A percentile compares a stretch with the other conserved stretches of the same genome.
Evolutionary conservation across 1,140 invertebrate species (phyloP).

Genomic region (Arctopsyche grandis): DNA sequence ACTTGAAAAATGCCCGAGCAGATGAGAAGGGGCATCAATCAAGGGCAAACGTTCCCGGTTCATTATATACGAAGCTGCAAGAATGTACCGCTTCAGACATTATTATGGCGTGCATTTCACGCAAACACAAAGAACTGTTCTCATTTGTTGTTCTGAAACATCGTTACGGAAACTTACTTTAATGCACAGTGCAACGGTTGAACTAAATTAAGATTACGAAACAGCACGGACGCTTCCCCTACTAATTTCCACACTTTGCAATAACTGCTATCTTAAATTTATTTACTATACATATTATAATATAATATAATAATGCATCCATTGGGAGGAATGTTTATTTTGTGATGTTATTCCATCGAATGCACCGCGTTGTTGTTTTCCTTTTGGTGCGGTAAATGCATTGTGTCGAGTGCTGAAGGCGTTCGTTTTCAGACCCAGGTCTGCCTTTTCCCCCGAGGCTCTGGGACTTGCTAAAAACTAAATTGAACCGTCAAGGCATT

Average conservation of each 20-base stretch:
- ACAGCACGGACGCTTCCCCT: background rate
- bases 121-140: background rate
- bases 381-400: background rate
- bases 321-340: no score
- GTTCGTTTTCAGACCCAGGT: background rate
- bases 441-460: background rate
- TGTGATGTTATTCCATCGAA: no score
- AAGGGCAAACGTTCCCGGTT: constrained; percentile 18
- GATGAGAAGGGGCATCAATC: constrained; percentile 25
- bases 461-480: constrained; percentile 37
- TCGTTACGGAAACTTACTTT: constrained; percentile 15
- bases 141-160: background rate
- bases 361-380: background rate
- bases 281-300: no score
- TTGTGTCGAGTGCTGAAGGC: background rate
- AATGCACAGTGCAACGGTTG: background rate
- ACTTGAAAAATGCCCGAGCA: constrained; percentile 23
- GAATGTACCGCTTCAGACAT: background rate
- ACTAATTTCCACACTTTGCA: no score
- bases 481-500: constrained; percentile 48
- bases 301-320: no score
- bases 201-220: constrained; percentile 12
- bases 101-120: background rate
- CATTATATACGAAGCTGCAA: constrained; percentile 6
- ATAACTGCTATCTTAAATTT: no score